phyloP scores from a whole-genome alignment of 2,888 invertebrate genomes.

The Drosophila subquinaria region DNA sequence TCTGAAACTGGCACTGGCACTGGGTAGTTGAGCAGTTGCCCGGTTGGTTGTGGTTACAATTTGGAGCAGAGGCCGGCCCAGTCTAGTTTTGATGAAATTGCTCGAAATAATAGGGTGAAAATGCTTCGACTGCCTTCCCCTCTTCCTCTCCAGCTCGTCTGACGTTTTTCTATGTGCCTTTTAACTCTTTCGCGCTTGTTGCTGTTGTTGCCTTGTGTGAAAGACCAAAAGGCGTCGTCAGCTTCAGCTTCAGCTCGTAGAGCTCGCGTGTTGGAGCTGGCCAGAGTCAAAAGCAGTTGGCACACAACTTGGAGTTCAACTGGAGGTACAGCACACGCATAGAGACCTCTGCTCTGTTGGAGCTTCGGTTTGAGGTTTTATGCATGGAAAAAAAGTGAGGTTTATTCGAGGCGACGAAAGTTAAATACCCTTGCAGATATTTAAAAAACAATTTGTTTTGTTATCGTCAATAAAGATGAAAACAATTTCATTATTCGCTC shows the following conservation, averaged over 20 bases:
- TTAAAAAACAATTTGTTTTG: not conserved
- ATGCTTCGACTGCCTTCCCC: constrained; percentile 54
- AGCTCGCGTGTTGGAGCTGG: constrained; percentile 46
- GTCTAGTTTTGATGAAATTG: constrained; percentile 78
- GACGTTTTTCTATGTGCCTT: constrained; percentile 50
- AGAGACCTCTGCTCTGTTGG: constrained; percentile 38
- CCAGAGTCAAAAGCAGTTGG: constrained; percentile 63
- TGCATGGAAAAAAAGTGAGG: constrained; percentile 18
- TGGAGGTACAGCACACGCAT: constrained; percentile 51
- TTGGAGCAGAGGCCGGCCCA: constrained; percentile 67
- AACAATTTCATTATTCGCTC: not conserved
- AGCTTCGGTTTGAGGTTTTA: constrained; percentile 49
- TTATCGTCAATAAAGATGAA: not conserved
- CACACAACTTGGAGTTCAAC: constrained; percentile 64
- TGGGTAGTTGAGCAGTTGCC: constrained; percentile 26
- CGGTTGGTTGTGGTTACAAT: constrained; percentile 73
- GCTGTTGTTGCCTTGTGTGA: constrained; percentile 41
- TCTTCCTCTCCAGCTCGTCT: constrained; percentile 2
- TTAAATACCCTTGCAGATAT: constrained; percentile 27
- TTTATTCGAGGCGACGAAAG: not conserved
- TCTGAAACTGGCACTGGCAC: constrained; percentile 28
- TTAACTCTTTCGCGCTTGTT: constrained; percentile 72
- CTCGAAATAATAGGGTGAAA: constrained; percentile 79
- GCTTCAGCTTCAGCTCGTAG: constrained; percentile 25
- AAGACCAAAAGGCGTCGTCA: constrained; percentile 73